These are phyloP conservation scores for Cervus canadensis DNA, from an alignment of 2,113 vertebrate species.

Conservation along the genomic window DNA sequence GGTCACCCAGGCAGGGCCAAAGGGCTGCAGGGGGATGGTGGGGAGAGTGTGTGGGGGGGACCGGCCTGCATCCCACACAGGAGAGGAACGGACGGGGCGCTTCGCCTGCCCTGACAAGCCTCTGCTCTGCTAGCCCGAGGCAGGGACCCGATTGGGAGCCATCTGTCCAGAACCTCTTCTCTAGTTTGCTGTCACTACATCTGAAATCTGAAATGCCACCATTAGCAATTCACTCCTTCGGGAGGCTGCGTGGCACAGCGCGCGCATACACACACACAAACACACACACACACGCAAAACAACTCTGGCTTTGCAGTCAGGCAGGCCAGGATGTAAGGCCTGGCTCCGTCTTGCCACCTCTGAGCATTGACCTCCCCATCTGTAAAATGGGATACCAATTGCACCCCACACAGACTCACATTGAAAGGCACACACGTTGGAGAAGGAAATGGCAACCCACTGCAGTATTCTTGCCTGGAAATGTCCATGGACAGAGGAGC, in stretches of 20 bases:
- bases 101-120: conserved; percentile 53
- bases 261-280: not conserved
- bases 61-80: conserved; percentile 46
- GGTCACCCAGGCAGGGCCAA: conserved; percentile 63
- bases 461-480: too few relatives aligned
- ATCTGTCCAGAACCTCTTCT: conserved; percentile 72
- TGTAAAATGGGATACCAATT: conserved; percentile 31
- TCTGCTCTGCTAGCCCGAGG: conserved; percentile 66
- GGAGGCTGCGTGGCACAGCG: conserved; percentile 52
- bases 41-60: conserved; percentile 1
- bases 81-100: not conserved
- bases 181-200: conserved; percentile 53
- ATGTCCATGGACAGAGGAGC: too few relatives aligned
- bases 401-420: not conserved
- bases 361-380: not conserved
- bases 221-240: conserved; percentile 61
- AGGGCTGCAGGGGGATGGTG: conserved; percentile 64
- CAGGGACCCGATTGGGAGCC: conserved; percentile 67
- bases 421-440: rapidly evolving
- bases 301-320: conserved; percentile 24
- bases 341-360: not conserved
- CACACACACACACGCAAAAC: not conserved
- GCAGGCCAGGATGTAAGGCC: not conserved
- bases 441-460: too few relatives aligned
- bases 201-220: conserved; percentile 72